Evolutionary conservation across 2,113 vertebrate species (phyloP).

Genomic region (Syrrhaptes paradoxus): DNA sequence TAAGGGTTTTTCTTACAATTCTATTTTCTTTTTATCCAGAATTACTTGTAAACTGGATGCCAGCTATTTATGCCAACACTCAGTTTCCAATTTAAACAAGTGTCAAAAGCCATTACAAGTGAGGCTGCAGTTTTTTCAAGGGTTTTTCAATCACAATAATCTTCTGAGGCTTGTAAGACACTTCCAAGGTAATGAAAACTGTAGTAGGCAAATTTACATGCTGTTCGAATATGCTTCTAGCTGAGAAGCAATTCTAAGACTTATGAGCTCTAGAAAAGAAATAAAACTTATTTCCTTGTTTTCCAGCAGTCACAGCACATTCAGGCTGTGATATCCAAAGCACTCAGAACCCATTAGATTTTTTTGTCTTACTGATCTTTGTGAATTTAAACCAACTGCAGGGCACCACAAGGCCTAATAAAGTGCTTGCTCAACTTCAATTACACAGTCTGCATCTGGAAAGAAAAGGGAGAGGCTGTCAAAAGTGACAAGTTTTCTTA

Average conservation of each 20-base stretch:
- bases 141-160: not conserved
- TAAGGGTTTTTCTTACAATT: not conserved
- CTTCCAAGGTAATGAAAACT: not conserved
- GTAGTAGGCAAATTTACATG: not conserved
- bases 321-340: not conserved
- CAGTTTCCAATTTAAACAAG: not conserved
- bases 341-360: not conserved
- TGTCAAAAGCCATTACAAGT: not conserved
- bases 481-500: not conserved
- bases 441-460: not conserved
- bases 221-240: not conserved
- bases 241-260: not conserved
- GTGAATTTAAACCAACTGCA: not conserved
- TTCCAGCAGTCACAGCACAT: not conserved
- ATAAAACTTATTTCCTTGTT: not conserved
- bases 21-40: not conserved
- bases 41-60: not conserved
- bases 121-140: not conserved
- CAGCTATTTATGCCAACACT: not conserved
- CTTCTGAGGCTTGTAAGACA: not conserved
- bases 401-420: not conserved
- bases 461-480: not conserved
- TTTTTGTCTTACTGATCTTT: not conserved
- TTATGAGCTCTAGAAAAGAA: not conserved
- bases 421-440: not conserved